Evolutionary conservation across 2,113 vertebrate species (phyloP).

Genomic region (Menidia beryllina): DNA sequence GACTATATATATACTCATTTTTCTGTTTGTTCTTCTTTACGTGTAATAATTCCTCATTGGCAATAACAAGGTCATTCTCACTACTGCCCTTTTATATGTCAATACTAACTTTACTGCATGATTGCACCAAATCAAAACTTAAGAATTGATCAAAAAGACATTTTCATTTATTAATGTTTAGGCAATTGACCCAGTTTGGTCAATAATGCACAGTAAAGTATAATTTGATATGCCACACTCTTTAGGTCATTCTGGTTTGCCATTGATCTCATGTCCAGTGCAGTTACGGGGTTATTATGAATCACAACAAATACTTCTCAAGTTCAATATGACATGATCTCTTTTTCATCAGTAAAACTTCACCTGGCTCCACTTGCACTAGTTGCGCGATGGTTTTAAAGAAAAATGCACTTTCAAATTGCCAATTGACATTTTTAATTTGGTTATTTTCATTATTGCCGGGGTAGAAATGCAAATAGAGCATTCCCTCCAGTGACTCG

Average conservation of each 20-base stretch:
- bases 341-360: not conserved
- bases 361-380: not conserved
- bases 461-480: not conserved
- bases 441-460: not conserved
- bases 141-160: too few species aligned
- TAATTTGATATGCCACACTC: slow-evolving; percentile 6
- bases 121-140: too few species aligned
- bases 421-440: too few species aligned
- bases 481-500: not conserved
- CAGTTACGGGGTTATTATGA: not conserved
- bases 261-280: not conserved
- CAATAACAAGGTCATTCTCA: too few species aligned
- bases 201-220: not conserved
- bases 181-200: too few species aligned
- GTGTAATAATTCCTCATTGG: too few species aligned
- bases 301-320: not conserved
- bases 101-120: too few species aligned
- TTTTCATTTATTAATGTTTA: too few species aligned
- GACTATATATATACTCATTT: too few species aligned
- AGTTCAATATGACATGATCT: not conserved
- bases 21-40: too few species aligned
- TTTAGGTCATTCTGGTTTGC: not conserved
- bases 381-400: not conserved
- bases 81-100: too few species aligned
- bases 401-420: not conserved